Percentiles rank a stretch among this genome's conserved stretches.
Evolutionary conservation across 2,797 vertebrate genomes (phyloP).

Genomic region (Urophycis tenuis): DNA sequence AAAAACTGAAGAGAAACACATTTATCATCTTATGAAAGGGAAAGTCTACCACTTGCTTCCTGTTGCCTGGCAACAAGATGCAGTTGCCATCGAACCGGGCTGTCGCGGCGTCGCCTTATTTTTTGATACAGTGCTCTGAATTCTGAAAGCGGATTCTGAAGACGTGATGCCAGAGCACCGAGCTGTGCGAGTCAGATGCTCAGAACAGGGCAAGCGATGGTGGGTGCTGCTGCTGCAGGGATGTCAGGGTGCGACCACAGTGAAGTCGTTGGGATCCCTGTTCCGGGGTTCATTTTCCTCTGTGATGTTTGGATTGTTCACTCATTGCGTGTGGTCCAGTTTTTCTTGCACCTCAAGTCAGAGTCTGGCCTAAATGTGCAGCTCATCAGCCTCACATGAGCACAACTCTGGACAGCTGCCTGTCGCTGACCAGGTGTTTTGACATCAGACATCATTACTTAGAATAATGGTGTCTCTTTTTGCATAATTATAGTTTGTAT

Average conservation of each 20-base stretch:
- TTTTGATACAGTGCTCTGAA: not conserved
- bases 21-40: not conserved
- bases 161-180: not conserved
- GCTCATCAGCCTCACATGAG: not conserved
- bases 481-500: not conserved
- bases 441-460: not conserved
- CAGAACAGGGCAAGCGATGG: not conserved
- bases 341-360: not conserved
- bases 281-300: too few species aligned
- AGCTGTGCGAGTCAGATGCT: not conserved
- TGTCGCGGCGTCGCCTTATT: not conserved
- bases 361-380: not conserved
- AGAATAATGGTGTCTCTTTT: not conserved
- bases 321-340: too few species aligned
- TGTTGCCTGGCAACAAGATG: constrained; percentile 1
- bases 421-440: too few species aligned
- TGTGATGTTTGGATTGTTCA: too few species aligned
- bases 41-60: not conserved
- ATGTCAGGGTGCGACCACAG: not conserved
- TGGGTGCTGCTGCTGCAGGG: not conserved
- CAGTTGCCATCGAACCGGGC: not conserved
- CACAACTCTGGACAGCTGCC: too few species aligned
- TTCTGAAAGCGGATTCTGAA: not conserved
- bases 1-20: not conserved
- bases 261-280: not conserved